Evolutionary conservation across 1,140 invertebrate genomes (phyloP).

Genomic region (Pentalonia nigronervosa): DNA sequence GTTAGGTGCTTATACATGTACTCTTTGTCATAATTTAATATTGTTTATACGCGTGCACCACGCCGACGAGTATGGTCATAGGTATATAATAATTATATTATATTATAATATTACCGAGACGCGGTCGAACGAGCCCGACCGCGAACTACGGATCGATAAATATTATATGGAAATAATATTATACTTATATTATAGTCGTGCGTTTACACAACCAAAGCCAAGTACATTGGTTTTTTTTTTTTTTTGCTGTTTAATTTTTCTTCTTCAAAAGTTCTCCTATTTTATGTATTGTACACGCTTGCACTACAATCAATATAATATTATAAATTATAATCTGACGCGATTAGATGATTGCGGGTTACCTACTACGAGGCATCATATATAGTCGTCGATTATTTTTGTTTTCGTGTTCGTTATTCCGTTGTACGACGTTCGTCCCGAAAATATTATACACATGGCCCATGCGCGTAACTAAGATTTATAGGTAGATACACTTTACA

Average conservation of each 20-base stretch:
- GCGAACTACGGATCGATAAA: neutral
- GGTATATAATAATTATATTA: no score
- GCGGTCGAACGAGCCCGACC: neutral
- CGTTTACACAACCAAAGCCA: neutral
- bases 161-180: neutral
- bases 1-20: neutral
- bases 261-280: neutral
- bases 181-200: neutral
- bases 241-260: neutral
- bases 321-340: conserved; percentile 16
- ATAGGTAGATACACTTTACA: neutral
- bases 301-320: neutral
- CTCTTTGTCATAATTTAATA: neutral
- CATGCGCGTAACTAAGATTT: neutral
- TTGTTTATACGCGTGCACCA: neutral
- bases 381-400: neutral
- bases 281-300: no score
- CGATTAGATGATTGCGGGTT: neutral
- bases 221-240: neutral
- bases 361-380: neutral
- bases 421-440: neutral
- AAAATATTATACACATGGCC: neutral
- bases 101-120: no score
- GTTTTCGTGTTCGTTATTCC: neutral
- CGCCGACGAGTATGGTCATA: neutral